Conservation (phyloP, 2,797 vertebrate genomes). For the Pteropus rufus region DNA sequence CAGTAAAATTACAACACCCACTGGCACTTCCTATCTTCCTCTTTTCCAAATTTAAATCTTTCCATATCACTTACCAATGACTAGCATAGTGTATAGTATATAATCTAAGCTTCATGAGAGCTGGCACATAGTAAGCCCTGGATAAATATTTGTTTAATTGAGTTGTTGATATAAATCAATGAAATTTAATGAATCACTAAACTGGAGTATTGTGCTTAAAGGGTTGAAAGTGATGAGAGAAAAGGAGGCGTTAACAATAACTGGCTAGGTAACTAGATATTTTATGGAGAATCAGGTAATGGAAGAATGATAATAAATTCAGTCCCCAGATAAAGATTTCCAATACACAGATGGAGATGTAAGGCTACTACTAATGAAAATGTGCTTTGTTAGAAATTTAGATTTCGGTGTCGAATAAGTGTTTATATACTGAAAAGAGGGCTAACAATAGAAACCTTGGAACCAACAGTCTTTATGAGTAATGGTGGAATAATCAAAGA, state of each 20-base stretch:
- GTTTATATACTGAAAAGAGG: neutral
- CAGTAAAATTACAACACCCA: neutral
- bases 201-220: neutral
- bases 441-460: neutral
- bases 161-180: neutral
- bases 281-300: neutral
- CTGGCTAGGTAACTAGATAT: neutral
- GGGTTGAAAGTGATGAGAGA: neutral
- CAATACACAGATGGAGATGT: neutral
- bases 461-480: neutral
- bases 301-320: neutral
- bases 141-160: neutral
- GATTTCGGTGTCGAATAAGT: neutral
- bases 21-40: neutral
- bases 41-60: neutral
- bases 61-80: neutral
- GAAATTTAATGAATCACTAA: neutral
- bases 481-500: neutral
- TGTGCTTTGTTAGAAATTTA: neutral
- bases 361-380: neutral
- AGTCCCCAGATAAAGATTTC: neutral
- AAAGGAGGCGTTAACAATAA: neutral
- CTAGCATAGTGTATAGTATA: neutral
- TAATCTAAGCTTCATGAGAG: neutral
- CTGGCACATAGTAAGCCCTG: neutral